Evolutionary conservation across 2,797 vertebrate genomes (phyloP).

Genomic region (Brachymystax lenok): DNA sequence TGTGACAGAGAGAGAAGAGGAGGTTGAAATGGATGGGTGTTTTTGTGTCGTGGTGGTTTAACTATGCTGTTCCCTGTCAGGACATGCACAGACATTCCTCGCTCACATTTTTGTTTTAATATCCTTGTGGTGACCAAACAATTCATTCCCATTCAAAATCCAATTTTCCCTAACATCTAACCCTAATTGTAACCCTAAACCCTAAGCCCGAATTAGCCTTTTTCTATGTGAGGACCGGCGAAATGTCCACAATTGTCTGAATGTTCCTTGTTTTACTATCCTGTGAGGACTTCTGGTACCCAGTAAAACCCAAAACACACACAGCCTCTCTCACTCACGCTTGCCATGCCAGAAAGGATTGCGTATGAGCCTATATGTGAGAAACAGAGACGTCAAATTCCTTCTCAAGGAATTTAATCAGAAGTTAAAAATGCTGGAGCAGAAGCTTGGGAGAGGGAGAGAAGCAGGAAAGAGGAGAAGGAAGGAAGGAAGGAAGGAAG

Average conservation of each 20-base stretch:
- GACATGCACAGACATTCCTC: constrained; percentile 44
- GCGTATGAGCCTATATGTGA: constrained; percentile 11
- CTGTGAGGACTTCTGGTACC: not conserved
- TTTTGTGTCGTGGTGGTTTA: constrained; percentile 45
- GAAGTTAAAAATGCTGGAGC: constrained; percentile 33
- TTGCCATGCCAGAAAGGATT: constrained; percentile 8
- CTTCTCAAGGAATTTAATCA: constrained; percentile 55
- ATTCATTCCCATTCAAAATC: no score
- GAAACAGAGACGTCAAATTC: constrained; percentile 31
- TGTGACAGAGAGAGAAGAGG: not conserved
- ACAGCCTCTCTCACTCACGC: not conserved
- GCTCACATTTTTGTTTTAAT: constrained; percentile 10
- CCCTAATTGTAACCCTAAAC: no score
- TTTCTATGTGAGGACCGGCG: no score
- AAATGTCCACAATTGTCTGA: not conserved
- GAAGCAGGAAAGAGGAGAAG: not conserved
- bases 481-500: not conserved
- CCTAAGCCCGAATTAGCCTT: no score
- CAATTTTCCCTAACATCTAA: no score
- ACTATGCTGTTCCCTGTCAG: constrained; percentile 54
- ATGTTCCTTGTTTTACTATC: not conserved
- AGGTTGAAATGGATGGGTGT: not conserved
- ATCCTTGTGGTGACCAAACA: no score
- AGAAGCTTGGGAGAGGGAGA: not conserved
- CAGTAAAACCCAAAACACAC: not conserved